Conservation (phyloP, 2,113 vertebrate species). For the Cinclus cinclus region DNA sequence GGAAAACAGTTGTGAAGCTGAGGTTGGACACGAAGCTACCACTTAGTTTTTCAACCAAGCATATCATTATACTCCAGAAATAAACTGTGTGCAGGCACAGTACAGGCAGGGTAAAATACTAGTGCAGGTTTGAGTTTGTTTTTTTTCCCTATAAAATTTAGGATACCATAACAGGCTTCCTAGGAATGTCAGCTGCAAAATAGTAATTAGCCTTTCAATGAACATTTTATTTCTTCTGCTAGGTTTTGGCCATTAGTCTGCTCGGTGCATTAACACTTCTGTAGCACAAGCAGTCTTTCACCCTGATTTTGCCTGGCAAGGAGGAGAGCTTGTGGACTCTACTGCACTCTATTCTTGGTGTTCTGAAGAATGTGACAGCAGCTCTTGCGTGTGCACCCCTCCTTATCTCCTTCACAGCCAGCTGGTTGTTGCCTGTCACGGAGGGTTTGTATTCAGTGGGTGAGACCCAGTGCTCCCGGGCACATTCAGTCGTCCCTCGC, state of each 20-base stretch:
- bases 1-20: neutral
- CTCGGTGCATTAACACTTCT: neutral
- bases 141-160: neutral
- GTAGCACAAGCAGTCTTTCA: accelerated
- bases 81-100: neutral
- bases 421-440: neutral
- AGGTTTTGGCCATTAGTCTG: neutral
- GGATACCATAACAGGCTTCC: neutral
- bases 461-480: neutral
- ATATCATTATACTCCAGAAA: neutral
- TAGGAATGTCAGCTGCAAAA: neutral
- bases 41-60: neutral
- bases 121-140: neutral
- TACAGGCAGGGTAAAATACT: neutral
- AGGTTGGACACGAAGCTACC: neutral
- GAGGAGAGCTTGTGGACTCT: neutral
- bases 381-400: neutral
- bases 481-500: neutral
- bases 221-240: neutral
- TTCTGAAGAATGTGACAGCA: neutral
- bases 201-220: neutral
- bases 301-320: neutral
- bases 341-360: accelerated
- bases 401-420: neutral
- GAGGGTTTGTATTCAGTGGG: neutral